A percentile compares a stretch with the other conserved stretches of the same genome.
phyloP scores from a whole-genome alignment of 2,797 vertebrate genomes.

The Florisuga fusca region DNA sequence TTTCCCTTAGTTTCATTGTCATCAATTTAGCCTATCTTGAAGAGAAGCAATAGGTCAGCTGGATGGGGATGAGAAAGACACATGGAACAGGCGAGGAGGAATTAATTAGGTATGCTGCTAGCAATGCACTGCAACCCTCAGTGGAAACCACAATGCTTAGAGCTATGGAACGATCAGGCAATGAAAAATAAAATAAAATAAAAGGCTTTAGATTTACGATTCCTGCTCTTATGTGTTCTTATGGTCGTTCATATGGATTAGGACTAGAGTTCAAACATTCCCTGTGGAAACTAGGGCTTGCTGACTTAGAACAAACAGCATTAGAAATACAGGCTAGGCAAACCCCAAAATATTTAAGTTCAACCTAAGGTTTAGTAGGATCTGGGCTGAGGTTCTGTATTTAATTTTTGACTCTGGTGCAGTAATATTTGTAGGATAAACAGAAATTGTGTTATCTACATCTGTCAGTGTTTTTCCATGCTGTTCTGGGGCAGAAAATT shows the following conservation, averaged over 20 bases:
- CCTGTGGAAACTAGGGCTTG: constrained; percentile 31
- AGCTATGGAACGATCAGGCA: constrained; percentile 26
- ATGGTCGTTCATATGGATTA: constrained; percentile 1
- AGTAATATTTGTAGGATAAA: not conserved
- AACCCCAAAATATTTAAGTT: constrained; percentile 9
- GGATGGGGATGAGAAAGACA: not conserved
- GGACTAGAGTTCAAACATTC: constrained; percentile 55
- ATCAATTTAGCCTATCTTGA: constrained; percentile 18
- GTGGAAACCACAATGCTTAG: constrained; percentile 14
- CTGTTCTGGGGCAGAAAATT: not conserved
- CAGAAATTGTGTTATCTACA: not conserved
- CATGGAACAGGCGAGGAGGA: not conserved
- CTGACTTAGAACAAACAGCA: constrained; percentile 46
- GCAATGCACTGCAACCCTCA: not conserved
- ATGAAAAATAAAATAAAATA: constrained; percentile 35
- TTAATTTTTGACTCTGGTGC: not conserved
- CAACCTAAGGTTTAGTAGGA: not conserved
- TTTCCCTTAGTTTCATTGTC: not conserved
- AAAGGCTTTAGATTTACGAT: constrained; percentile 39
- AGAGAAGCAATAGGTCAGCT: constrained; percentile 8
- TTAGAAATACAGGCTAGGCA: constrained; percentile 40
- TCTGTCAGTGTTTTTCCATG: not conserved
- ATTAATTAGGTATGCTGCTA: constrained; percentile 48
- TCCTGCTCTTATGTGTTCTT: not conserved
- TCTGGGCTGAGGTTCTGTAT: not conserved